Base-by-base conservation (phyloP, 2,888 invertebrate genomes). In the Hirtodrosophila histrioides region DNA sequence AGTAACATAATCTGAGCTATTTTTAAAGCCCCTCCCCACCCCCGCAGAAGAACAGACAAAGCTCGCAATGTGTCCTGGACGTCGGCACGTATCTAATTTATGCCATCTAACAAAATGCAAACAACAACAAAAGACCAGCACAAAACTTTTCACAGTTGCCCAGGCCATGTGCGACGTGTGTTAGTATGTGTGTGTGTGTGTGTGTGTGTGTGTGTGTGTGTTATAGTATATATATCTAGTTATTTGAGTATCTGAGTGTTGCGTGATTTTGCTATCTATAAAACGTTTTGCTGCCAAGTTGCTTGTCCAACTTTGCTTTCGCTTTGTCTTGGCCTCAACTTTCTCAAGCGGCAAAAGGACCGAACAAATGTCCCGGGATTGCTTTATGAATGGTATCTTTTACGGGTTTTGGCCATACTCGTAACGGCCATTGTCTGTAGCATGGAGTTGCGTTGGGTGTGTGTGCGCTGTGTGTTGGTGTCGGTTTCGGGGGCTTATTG, bases 21-120 rank as follows among this genome's bases (percentile, higher is more conserved):
- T 75, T 75, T 75, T 75, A 75, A 74, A 75, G 27, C 27, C 27
- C 27, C 27, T 3, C 27, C 27, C 27, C 27, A 27, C 27, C 5
- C 3, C 46, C 33, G 41, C 27, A 44, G 54, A 44, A 49, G 39
- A 46, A 17, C 50, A 56, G 37, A 53, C 44, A 60, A 48, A 27
- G 69, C 63, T 40, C 44, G 65, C 60, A 69, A 70, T 58, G 60
- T 71, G 73, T 68, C 53, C 58, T 75, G 73, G 58, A 63, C 60
- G 67, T 56, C 57, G 68, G 78, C 82, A 82, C 82, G 82, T 82
- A 84, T 82, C 81, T 82, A 84, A 82, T 82, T 82, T 82, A 84
- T 84, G 81, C 81, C 67, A 82, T 82, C 84, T 84, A 75, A 84
- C 84, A 81, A 81, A 84, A 82, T 77, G 72, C 77, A 77, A 79